These are phyloP conservation scores for Epirrita christyi DNA, from an alignment of 2,888 invertebrate genomes.

Conservation along the genomic window DNA sequence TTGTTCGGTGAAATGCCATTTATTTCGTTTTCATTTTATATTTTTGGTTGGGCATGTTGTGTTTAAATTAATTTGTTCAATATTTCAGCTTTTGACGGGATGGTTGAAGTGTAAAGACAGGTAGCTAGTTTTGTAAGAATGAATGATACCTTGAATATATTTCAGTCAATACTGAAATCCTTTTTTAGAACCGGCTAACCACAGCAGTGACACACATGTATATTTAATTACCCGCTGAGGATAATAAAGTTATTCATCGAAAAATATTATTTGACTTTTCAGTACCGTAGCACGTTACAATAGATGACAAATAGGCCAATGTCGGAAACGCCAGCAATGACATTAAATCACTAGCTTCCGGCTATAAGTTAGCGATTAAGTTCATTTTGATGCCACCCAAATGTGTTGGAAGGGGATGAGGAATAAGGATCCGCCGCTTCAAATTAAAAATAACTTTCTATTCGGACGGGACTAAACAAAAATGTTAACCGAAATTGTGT, in stretches of 20 bases:
- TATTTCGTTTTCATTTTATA: neutral
- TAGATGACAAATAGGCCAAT: constrained; percentile 45
- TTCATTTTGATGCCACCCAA: constrained; percentile 30
- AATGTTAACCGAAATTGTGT: constrained; percentile 39
- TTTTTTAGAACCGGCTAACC: neutral
- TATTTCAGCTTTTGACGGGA: neutral
- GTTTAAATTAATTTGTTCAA: too few relatives aligned
- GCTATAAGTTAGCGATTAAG: constrained; percentile 54
- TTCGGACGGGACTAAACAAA: constrained; percentile 29
- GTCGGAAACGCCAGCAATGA: constrained; percentile 46
- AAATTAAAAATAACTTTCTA: constrained; percentile 37
- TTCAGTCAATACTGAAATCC: constrained; percentile 9
- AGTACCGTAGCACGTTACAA: neutral
- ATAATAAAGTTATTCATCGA: constrained; percentile 28
- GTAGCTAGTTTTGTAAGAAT: neutral
- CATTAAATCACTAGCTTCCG: constrained; percentile 55
- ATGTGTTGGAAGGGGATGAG: constrained; percentile 1
- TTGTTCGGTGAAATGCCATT: neutral
- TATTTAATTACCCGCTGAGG: constrained; percentile 30
- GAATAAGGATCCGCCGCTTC: constrained; percentile 2
- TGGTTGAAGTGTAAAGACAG: neutral
- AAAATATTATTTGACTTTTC: constrained; percentile 22
- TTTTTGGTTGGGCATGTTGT: neutral
- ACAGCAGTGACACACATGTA: constrained; percentile 32
- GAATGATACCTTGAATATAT: constrained; percentile 6